Conservation (phyloP, 2,113 vertebrate genomes). For the Ctenodactylus gundi region DNA sequence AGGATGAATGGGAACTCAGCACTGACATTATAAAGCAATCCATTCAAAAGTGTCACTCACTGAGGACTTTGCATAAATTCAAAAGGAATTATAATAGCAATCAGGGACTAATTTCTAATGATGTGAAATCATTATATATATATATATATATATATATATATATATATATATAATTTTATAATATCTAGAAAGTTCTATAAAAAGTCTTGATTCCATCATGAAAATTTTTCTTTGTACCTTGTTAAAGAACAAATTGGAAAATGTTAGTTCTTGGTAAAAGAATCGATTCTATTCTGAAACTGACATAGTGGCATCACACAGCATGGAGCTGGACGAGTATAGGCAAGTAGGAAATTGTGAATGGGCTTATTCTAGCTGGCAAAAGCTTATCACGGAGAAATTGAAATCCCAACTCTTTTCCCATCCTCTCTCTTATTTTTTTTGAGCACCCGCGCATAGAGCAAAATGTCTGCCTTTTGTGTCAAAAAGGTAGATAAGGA, state of each 20-base stretch:
- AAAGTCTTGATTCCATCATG: constrained; percentile 10
- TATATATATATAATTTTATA: neutral
- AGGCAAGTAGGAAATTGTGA: constrained; percentile 22
- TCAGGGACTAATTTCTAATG: no score
- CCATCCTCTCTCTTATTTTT: neutral
- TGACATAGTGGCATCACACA: neutral
- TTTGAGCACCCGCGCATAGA: neutral
- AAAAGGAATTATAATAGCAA: neutral
- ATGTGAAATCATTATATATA: no score
- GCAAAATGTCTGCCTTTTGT: neutral
- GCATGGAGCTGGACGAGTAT: neutral
- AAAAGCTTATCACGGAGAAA: constrained; percentile 16
- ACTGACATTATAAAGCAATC: neutral
- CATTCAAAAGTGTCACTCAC: neutral
- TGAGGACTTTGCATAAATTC: neutral
- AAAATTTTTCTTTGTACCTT: neutral
- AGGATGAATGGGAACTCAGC: neutral
- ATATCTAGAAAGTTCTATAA: neutral
- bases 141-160: neutral
- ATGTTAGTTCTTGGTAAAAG: neutral
- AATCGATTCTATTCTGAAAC: neutral
- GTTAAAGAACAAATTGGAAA: neutral
- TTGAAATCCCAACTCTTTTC: neutral
- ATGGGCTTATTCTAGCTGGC: neutral
- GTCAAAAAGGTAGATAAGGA: neutral